Evolutionary conservation across 2,888 invertebrate species (phyloP).

Genomic region (Agonopterix arenella): DNA sequence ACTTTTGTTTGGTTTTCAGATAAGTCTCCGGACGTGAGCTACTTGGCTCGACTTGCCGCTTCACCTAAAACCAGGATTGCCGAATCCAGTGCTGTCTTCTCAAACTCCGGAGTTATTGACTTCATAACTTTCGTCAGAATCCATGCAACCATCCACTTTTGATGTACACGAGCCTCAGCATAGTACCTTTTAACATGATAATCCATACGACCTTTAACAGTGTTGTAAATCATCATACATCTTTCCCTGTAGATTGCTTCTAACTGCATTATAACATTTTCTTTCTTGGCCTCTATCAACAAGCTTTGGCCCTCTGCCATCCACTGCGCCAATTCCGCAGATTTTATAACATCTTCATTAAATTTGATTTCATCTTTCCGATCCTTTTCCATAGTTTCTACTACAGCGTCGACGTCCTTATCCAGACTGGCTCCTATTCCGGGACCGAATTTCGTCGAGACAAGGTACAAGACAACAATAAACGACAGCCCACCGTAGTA

Average conservation of each 20-base stretch:
- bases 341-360: slow-evolving; percentile 71
- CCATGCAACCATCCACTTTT: slow-evolving; percentile 96
- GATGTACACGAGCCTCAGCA: slow-evolving; percentile 87
- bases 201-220: slow-evolving; percentile 87
- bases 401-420: slow-evolving; percentile 79
- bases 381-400: slow-evolving; percentile 64
- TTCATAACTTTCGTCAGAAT: slow-evolving; percentile 87
- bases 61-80: slow-evolving; percentile 89
- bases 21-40: too few relatives aligned
- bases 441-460: slow-evolving; percentile 83
- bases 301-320: slow-evolving; percentile 85
- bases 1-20: too few relatives aligned
- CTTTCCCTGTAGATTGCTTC: slow-evolving; percentile 92
- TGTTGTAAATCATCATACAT: slow-evolving; percentile 63
- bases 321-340: slow-evolving; percentile 83
- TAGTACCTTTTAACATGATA: slow-evolving; percentile 91
- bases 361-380: slow-evolving; percentile 67
- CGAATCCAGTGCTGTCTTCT: slow-evolving; percentile 88
- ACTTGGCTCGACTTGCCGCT: slow-evolving; percentile 68
- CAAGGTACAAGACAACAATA: slow-evolving; percentile 74
- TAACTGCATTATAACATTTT: slow-evolving; percentile 93
- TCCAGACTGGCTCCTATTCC: slow-evolving; percentile 78
- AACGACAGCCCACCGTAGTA: slow-evolving; percentile 87
- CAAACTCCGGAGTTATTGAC: slow-evolving; percentile 89
- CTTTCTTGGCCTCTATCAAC: slow-evolving; percentile 89